These are phyloP conservation scores for Marcusenius ussheri DNA, from an alignment of 2,113 vertebrate genomes.

Conservation along the genomic window DNA sequence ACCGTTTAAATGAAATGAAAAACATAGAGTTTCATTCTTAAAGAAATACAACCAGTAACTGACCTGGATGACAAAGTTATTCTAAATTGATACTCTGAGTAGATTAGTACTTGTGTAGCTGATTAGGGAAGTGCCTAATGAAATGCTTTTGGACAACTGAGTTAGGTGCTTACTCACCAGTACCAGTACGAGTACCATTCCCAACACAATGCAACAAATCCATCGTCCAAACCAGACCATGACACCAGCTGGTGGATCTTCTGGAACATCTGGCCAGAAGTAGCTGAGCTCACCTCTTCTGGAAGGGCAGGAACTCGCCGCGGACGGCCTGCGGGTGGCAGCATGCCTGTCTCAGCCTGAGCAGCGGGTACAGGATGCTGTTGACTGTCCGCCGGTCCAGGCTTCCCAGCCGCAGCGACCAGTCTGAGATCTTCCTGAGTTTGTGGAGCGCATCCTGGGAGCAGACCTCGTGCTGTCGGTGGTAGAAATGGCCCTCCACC, in stretches of 20 bases:
- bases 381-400: conserved; percentile 87
- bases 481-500: conserved; percentile 96
- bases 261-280: background rate
- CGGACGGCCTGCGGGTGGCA: conserved; percentile 96
- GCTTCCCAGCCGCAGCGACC: conserved; percentile 87
- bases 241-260: background rate
- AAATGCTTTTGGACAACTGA: background rate
- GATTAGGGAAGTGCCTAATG: background rate
- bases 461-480: conserved; percentile 94
- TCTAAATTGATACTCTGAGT: background rate
- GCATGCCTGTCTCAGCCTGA: conserved; percentile 91
- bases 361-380: conserved; percentile 83
- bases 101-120: background rate
- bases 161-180: background rate
- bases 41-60: background rate
- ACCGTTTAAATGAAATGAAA: background rate
- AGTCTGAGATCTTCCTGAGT: conserved; percentile 91
- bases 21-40: background rate
- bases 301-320: conserved; percentile 93
- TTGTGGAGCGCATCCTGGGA: conserved; percentile 89
- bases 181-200: background rate
- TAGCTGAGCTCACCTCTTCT: conserved; percentile 74
- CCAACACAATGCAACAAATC: background rate
- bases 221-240: background rate
- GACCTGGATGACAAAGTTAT: background rate